Base-by-base conservation (phyloP, 1,140 invertebrate genomes). In the Brachionus calyciflorus region DNA sequence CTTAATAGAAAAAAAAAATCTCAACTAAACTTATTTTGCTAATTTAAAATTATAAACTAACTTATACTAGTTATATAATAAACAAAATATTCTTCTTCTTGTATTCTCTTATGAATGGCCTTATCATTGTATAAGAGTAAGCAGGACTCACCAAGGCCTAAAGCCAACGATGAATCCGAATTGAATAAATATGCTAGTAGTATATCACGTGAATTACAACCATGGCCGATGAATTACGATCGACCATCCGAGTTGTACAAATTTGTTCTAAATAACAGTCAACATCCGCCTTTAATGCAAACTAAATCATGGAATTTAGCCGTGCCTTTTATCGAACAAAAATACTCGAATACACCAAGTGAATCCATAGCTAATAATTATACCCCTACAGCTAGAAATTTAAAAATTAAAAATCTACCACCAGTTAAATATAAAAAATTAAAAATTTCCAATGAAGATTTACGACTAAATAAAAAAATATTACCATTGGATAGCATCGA, bases 321-420 rank as follows among this genome's bases (percentile, higher is more conserved):
- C 60, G 81, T 83, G 44, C 84, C 84, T 40, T 85, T 82, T 77
- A 84, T 85, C 76, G 84, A 85, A 78, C 79, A 85, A 60, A 82
- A 81, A 78, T 82, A 79, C 77, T 81, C 82, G 76, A 83, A 86
- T 12, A 89, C 88, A 77, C 90, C 90, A 3, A 87, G 85, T 46
- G 89, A 91, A 82, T 88, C 87, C 46, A 90, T 90, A 63, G 89
- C 87, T 60, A 88, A 85, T 79, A 84, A 84, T 77, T 90, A 87
- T 78, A 88, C 87, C 2, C 88, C 88, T n/a, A 80, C 82, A 60
- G 85, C 87, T 0, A 83, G 83, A 26, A 81, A 84, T 77, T 82
- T 89, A 49, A 84, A 85, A 77, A 80, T 89, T 21, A 83, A 83
- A 79, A 85, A 86, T 78, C 78, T 89, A 44, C 84, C 84, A 33